A percentile compares a stretch with the other conserved stretches of the same genome.
phyloP scores from a whole-genome alignment of 2,888 invertebrate genomes.

The Hirtodrosophila duncani region DNA sequence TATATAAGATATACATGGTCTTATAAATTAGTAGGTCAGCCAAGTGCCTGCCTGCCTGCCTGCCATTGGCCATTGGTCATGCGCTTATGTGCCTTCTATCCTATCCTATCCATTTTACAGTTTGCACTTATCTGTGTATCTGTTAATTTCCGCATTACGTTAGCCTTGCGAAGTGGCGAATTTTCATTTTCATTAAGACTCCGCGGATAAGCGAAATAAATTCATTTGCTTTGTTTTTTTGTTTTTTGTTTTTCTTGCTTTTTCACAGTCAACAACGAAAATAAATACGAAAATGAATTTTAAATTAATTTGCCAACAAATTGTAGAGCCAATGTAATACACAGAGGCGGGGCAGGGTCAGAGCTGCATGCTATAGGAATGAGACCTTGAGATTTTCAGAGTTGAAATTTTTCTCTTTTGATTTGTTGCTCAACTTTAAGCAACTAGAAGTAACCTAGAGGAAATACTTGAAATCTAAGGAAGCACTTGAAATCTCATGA shows the following conservation, averaged over 20 bases:
- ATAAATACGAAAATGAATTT: background rate
- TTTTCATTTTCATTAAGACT: background rate
- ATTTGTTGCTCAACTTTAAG: background rate
- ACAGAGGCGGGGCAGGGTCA: too few species aligned
- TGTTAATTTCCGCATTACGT: background rate
- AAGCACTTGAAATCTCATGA: too few species aligned
- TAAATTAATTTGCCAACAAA: too few species aligned
- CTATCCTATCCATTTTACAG: too few species aligned
- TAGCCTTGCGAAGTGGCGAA: background rate
- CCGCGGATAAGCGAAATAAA: background rate
- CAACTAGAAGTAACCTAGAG: background rate
- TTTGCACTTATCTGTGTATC: background rate
- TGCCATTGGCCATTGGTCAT: too few species aligned
- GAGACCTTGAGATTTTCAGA: too few species aligned
- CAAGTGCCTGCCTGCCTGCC: too few species aligned
- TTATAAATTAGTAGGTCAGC: too few species aligned
- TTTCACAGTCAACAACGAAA: background rate
- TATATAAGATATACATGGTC: too few species aligned
- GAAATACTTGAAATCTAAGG: constrained; percentile 13
- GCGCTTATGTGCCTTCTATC: too few species aligned
- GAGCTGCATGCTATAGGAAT: too few species aligned
- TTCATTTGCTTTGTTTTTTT: background rate
- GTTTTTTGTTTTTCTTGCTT: background rate
- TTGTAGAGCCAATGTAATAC: too few species aligned
- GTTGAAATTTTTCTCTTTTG: background rate